These are phyloP conservation scores for Delichon dasypus DNA, from an alignment of 2,797 vertebrate species.

Conservation along the genomic window DNA sequence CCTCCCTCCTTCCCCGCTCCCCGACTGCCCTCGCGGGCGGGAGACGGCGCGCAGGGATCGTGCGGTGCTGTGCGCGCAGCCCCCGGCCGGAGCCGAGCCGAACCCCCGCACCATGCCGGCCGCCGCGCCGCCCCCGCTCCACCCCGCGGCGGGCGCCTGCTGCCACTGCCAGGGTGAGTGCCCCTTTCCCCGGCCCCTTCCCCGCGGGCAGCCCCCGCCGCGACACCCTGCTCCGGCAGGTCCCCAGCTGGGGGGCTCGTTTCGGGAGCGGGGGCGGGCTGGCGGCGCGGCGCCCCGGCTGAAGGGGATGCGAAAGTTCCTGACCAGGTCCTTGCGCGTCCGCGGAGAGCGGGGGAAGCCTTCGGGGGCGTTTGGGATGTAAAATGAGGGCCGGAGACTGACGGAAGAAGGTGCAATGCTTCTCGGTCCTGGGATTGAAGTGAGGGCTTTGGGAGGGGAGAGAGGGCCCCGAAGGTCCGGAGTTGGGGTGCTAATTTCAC, in stretches of 20 bases:
- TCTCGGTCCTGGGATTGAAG: neutral
- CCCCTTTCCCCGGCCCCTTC: neutral
- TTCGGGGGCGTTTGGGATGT: neutral
- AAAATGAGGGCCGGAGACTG: neutral
- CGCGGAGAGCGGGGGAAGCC: neutral
- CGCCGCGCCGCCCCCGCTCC: slow-evolving; percentile 55
- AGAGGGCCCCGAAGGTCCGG: neutral
- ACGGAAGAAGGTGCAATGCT: neutral
- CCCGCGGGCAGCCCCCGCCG: neutral
- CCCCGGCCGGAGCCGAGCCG: neutral
- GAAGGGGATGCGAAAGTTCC: neutral
- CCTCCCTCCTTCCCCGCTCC: neutral
- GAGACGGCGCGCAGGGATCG: neutral
- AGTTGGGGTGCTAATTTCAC: neutral
- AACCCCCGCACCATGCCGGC: slow-evolving; percentile 58
- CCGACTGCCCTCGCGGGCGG: neutral
- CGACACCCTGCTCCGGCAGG: neutral
- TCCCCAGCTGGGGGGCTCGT: rapidly evolving
- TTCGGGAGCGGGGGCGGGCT: neutral
- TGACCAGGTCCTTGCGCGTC: neutral
- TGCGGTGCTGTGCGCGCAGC: neutral
- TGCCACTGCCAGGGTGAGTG: slow-evolving; percentile 58
- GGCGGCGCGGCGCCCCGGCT: neutral
- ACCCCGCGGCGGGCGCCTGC: slow-evolving; percentile 18
- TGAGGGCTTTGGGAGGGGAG: neutral